Evolutionary conservation across 1,140 invertebrate species (phyloP), one percentile per base, ranked within the genome.

Genomic region (Pogonomyrmex barbatus): DNA sequence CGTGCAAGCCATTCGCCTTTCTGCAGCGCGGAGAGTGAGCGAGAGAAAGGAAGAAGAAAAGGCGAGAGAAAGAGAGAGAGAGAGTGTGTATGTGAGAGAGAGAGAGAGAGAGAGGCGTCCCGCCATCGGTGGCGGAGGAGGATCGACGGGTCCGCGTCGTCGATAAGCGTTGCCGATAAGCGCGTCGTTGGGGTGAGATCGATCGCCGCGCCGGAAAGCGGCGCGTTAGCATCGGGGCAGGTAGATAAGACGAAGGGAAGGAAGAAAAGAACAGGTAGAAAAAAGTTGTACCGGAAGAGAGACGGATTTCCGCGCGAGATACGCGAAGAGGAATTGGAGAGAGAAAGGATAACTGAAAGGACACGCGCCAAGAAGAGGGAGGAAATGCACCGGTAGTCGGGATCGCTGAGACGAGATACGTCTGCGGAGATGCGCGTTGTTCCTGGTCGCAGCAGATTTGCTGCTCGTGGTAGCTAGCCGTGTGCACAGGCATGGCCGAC

Each of bases 91-190:
- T 24, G 60, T 54, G 77, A 39, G n/a, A 68, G 30, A 70, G 77
- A 68, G 45, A 3, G 45, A 17, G 60, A 33, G 33, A 24, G 39
- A 1, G 12, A 24, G 14, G 39, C 14, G 65, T 81, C 62, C 45
- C 76, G 45, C 52, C 65, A 24, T 73, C 52, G 79, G 36, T 52
- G n/a, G n/a, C 45, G 33, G 30, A 39, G 30, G 17, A 67, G 36
- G 68, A 83, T 83, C 54, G n/a, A 39, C 30, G 79, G 12, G 42
- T 58, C 5, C 67, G 65, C 24, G 39, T 70, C 52, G 52, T 79
- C 60, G 45, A 78, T 78, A 65, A 78, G 75, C 17, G 30, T 79
- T 47, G 47, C n/a, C 54, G 79, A 73, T 62, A 73, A 73, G 42
- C 30, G 42, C 42, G 42, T 56, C 36, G 5, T 70, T 24, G 50